These are phyloP conservation scores for Egretta garzetta DNA, from an alignment of 2,113 vertebrate genomes.

Conservation along the genomic window DNA sequence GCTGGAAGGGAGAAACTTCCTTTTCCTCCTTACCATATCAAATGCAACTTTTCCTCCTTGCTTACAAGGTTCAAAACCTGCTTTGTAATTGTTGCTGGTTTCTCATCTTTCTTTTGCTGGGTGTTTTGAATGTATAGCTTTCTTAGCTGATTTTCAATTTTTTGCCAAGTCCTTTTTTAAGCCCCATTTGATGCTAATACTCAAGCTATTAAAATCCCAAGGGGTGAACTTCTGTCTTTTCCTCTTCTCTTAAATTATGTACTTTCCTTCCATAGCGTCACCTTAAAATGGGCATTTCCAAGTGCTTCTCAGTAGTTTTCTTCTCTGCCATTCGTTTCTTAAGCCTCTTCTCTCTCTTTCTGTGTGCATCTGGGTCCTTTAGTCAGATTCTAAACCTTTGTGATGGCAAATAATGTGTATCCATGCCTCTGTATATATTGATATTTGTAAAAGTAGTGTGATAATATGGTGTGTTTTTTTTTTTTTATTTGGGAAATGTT, in stretches of 20 bases:
- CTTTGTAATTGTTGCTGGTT: neutral
- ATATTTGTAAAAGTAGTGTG: neutral
- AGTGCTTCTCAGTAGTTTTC: neutral
- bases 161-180: neutral
- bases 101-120: neutral
- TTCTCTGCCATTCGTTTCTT: neutral
- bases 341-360: neutral
- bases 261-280: neutral
- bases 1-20: neutral
- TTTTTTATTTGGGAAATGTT: neutral
- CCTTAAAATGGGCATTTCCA: neutral
- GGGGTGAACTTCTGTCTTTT: neutral
- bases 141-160: neutral
- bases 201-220: neutral
- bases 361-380: neutral
- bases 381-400: neutral
- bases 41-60: neutral
- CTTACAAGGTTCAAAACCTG: neutral
- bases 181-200: neutral
- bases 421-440: neutral
- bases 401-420: neutral
- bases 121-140: neutral
- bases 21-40: neutral
- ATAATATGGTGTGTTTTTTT: neutral
- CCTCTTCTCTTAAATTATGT: neutral